phyloP scores from a whole-genome alignment of 2,888 invertebrate genomes.

The Stenolophus ochropezus region DNA sequence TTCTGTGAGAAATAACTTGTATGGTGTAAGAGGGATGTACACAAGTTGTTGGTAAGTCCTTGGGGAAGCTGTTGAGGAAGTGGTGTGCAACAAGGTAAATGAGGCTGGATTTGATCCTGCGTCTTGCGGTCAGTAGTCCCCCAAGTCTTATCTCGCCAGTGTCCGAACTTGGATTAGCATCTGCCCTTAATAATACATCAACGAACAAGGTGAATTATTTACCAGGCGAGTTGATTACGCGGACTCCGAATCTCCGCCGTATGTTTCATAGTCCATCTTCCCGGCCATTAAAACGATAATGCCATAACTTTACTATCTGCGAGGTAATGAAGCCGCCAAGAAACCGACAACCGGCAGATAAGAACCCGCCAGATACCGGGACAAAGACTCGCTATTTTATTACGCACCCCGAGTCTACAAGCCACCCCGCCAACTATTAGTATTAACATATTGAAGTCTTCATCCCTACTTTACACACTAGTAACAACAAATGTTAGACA shows the following conservation, averaged over 20 bases:
- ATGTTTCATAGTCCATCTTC: slow-evolving; percentile 64
- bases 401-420: neutral
- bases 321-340: slow-evolving; percentile 53
- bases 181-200: slow-evolving; percentile 55
- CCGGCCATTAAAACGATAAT: slow-evolving; percentile 71
- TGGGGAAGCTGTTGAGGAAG: slow-evolving; percentile 1
- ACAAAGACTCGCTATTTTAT: neutral
- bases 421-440: neutral
- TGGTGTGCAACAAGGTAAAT: slow-evolving; percentile 11
- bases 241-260: neutral
- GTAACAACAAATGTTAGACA: too few relatives aligned
- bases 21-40: too few relatives aligned
- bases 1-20: too few relatives aligned
- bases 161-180: slow-evolving; percentile 43
- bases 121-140: slow-evolving; percentile 50
- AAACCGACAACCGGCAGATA: neutral
- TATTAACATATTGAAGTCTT: neutral
- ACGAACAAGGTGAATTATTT: slow-evolving; percentile 49
- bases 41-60: too few relatives aligned
- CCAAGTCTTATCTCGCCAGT: neutral
- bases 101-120: slow-evolving; percentile 30
- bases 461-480: too few relatives aligned
- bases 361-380: neutral
- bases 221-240: neutral
- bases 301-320: slow-evolving; percentile 68